Evolutionary conservation across 2,113 vertebrate genomes (phyloP).

Genomic region (Caranx ignobilis): DNA sequence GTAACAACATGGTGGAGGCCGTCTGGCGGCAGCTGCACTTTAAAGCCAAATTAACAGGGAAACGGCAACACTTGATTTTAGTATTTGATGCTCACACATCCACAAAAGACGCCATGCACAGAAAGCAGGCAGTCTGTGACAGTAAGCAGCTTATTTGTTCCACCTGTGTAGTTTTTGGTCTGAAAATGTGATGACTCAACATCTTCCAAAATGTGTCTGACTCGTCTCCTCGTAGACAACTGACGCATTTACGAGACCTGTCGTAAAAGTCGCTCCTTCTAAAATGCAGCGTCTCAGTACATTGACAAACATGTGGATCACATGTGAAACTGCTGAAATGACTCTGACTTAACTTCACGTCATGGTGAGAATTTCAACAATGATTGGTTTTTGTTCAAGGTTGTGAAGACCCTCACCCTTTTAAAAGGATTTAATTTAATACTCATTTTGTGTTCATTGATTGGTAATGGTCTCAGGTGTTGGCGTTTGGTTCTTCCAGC

Average conservation of each 20-base stretch:
- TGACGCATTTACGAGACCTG: not conserved
- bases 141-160: not conserved
- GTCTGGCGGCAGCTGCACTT: conserved; percentile 1
- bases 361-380: not conserved
- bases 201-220: not conserved
- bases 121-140: not conserved
- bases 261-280: no score
- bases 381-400: not conserved
- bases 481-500: not conserved
- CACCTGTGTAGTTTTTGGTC: no score
- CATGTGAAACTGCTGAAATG: not conserved
- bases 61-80: not conserved
- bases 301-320: no score
- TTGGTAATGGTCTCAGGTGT: no score
- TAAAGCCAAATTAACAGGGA: not conserved
- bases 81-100: not conserved
- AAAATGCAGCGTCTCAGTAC: no score
- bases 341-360: not conserved
- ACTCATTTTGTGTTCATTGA: no score
- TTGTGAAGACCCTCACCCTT: not conserved
- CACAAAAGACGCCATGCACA: not conserved
- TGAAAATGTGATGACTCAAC: no score
- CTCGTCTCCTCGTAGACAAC: no score
- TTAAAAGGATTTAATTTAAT: no score
- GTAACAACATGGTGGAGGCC: not conserved